Evolutionary conservation across 1,140 invertebrate species (phyloP).

Genomic region (Anthonomus grandis): DNA sequence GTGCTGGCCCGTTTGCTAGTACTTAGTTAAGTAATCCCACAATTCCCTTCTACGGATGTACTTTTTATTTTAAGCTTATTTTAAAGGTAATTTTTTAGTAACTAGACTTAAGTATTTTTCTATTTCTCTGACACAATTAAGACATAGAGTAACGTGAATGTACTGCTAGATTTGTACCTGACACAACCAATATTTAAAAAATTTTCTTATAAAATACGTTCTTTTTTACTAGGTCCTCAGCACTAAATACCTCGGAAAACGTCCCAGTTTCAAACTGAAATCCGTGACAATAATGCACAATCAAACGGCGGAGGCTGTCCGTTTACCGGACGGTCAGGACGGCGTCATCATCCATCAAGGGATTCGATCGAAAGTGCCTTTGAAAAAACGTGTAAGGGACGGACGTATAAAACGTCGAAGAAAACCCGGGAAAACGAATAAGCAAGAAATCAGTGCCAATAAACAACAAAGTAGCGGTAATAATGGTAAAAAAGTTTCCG

Average conservation of each 20-base stretch:
- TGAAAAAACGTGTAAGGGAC: slow-evolving; percentile 71
- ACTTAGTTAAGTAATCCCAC: no score
- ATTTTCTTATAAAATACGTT: not conserved
- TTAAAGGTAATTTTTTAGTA: no score
- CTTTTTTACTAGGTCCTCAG: slow-evolving; percentile 62
- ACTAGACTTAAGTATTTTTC: no score
- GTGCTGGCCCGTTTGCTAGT: no score
- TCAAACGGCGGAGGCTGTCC: slow-evolving; percentile 78
- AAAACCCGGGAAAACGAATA: slow-evolving; percentile 36
- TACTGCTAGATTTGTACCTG: no score
- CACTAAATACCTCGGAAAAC: slow-evolving; percentile 73
- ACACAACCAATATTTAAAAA: no score
- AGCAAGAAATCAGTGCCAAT: not conserved
- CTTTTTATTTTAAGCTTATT: no score
- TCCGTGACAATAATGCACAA: slow-evolving; percentile 82
- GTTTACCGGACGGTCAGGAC: slow-evolving; percentile 70
- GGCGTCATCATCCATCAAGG: slow-evolving; percentile 66
- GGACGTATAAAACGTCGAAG: slow-evolving; percentile 57
- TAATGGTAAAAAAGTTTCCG: not conserved
- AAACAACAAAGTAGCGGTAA: not conserved
- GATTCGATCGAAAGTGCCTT: slow-evolving; percentile 68
- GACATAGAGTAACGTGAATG: no score
- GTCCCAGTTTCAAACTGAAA: slow-evolving; percentile 73
- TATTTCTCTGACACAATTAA: no score
- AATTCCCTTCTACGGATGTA: no score